These are phyloP conservation scores for Neotoma lepida DNA, from an alignment of 2,113 vertebrate genomes.

Conservation along the genomic window DNA sequence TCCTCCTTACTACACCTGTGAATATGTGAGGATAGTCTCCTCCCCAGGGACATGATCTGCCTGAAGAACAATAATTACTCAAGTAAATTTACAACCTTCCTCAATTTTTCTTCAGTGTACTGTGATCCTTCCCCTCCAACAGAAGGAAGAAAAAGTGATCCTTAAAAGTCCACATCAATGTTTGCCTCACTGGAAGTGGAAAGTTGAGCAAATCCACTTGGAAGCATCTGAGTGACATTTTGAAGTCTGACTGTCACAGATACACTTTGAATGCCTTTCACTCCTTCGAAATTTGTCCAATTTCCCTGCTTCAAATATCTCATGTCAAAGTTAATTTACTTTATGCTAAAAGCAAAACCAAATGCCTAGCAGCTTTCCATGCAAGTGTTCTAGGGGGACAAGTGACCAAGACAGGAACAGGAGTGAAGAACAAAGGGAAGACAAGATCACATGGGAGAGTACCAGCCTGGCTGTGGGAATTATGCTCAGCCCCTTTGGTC, in stretches of 20 bases:
- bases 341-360: slow-evolving; percentile 4
- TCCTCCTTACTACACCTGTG: not conserved
- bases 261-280: not conserved
- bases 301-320: slow-evolving; percentile 38
- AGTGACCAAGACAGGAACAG: not conserved
- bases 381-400: not conserved
- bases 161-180: slow-evolving; percentile 6
- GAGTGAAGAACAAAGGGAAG: not conserved
- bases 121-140: not conserved
- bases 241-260: slow-evolving; percentile 35
- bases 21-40: not conserved
- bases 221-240: slow-evolving; percentile 21
- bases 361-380: not conserved
- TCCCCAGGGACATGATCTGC: not conserved
- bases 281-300: slow-evolving; percentile 23
- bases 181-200: slow-evolving; percentile 19
- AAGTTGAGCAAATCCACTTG: not conserved
- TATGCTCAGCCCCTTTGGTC: too few species aligned
- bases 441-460: accelerated
- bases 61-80: slow-evolving; percentile 45
- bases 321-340: slow-evolving; percentile 29
- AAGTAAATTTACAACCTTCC: slow-evolving; percentile 6
- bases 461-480: not conserved
- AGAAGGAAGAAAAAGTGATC: slow-evolving; percentile 52
- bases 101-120: not conserved